These are phyloP conservation scores for Cercocebus atys DNA, from an alignment of 2,113 vertebrate species.

Conservation along the genomic window DNA sequence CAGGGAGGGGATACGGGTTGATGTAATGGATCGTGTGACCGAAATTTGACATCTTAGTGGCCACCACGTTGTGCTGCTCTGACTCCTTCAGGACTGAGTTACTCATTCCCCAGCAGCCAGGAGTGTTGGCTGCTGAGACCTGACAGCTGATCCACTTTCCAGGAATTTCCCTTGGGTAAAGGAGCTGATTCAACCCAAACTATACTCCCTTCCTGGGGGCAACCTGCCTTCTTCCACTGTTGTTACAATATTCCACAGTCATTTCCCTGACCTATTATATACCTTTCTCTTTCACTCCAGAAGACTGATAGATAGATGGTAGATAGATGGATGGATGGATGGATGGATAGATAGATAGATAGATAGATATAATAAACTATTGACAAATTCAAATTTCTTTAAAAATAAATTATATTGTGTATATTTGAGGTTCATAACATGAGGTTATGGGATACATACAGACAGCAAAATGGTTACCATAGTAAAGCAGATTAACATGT, in stretches of 20 bases:
- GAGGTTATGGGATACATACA: not conserved
- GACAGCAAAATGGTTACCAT: not conserved
- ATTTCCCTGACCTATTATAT: not conserved
- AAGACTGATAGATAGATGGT: not conserved
- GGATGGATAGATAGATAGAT: not conserved
- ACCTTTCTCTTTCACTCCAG: not conserved
- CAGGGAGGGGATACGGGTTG: rapidly evolving
- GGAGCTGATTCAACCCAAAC: not conserved
- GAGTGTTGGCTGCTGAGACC: not conserved
- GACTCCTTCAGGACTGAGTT: not conserved
- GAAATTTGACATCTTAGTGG: not conserved
- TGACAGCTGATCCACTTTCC: not conserved
- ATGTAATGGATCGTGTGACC: not conserved
- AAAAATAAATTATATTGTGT: not conserved
- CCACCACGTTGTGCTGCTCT: not conserved
- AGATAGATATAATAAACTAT: not conserved
- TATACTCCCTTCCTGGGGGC: not conserved
- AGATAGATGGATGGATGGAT: not conserved
- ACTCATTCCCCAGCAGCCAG: not conserved
- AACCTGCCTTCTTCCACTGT: not conserved
- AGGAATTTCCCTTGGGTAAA: not conserved
- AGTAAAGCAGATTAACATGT: not conserved
- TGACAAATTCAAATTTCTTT: not conserved
- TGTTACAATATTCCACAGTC: not conserved
- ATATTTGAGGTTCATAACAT: not conserved